These are phyloP conservation scores for Sebastes cheni DNA, from an alignment of 2,797 vertebrate genomes.

Conservation along the genomic window DNA sequence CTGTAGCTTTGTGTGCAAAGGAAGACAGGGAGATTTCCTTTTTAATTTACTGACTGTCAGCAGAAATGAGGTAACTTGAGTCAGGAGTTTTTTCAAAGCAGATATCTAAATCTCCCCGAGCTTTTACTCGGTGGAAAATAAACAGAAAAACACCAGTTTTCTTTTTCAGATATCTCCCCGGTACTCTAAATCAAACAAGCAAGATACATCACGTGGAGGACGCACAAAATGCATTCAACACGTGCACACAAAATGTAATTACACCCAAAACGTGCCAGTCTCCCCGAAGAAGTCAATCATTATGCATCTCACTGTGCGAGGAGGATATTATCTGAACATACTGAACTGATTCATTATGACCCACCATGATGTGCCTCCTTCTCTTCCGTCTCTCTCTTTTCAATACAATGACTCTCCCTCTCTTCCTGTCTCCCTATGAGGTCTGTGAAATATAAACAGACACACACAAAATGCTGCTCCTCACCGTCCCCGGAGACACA, in stretches of 20 bases:
- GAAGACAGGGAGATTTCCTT: slow-evolving; percentile 28
- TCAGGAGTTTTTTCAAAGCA: slow-evolving; percentile 40
- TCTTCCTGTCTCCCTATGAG: slow-evolving; percentile 49
- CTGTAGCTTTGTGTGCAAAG: slow-evolving; percentile 27
- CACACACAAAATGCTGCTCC: slow-evolving; percentile 4
- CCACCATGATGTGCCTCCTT: slow-evolving; percentile 38
- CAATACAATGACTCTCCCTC: slow-evolving; percentile 47
- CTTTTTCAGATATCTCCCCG: slow-evolving; percentile 11
- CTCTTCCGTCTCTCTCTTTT: slow-evolving; percentile 42
- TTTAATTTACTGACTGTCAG: slow-evolving; percentile 51
- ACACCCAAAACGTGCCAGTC: not conserved
- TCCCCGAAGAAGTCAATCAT: slow-evolving; percentile 42
- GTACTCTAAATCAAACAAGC: slow-evolving; percentile 11
- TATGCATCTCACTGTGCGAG: slow-evolving; percentile 34
- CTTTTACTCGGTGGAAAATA: not conserved
- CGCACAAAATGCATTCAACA: not conserved
- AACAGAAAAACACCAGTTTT: slow-evolving; percentile 7
- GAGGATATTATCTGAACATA: slow-evolving; percentile 56
- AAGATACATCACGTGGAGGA: not conserved
- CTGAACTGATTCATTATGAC: slow-evolving; percentile 64
- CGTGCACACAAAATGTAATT: slow-evolving; percentile 25
- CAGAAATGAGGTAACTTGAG: slow-evolving; percentile 43
- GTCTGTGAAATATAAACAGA: slow-evolving; percentile 61
- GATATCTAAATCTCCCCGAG: slow-evolving; percentile 34
- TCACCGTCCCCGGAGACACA: slow-evolving; percentile 47